Evolutionary conservation across 2,888 invertebrate genomes (phyloP).

Genomic region (Drosophila meridionalis): DNA sequence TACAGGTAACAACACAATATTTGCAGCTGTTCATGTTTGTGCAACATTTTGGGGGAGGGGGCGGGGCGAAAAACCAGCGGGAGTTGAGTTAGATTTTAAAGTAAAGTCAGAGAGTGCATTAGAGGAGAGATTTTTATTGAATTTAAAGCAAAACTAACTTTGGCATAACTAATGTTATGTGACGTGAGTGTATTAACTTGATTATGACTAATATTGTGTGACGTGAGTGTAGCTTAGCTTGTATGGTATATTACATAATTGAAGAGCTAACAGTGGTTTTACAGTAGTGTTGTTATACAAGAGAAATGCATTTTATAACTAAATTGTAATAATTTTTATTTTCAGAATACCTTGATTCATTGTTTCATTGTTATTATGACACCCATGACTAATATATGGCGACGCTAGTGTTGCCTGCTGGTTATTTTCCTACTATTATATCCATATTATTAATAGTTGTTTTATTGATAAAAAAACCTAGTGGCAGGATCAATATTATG

Average conservation of each 20-base stretch:
- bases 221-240: not conserved
- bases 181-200: not conserved
- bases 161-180: not conserved
- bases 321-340: no score
- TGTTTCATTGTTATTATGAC: no score
- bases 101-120: not conserved
- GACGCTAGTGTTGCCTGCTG: not conserved
- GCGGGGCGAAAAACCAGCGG: not conserved
- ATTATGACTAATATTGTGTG: not conserved
- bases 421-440: no score
- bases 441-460: no score
- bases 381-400: not conserved
- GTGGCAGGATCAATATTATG: not conserved
- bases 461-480: no score
- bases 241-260: not conserved
- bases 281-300: no score
- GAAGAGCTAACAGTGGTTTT: not conserved
- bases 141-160: not conserved
- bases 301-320: no score
- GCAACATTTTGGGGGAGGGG: not conserved
- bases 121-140: not conserved
- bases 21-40: conserved; percentile 36
- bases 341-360: not conserved
- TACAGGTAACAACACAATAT: conserved; percentile 33
- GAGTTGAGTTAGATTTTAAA: not conserved